These are phyloP conservation scores for Phaethornis superciliosus DNA, from an alignment of 2,113 vertebrate species.

Conservation along the genomic window DNA sequence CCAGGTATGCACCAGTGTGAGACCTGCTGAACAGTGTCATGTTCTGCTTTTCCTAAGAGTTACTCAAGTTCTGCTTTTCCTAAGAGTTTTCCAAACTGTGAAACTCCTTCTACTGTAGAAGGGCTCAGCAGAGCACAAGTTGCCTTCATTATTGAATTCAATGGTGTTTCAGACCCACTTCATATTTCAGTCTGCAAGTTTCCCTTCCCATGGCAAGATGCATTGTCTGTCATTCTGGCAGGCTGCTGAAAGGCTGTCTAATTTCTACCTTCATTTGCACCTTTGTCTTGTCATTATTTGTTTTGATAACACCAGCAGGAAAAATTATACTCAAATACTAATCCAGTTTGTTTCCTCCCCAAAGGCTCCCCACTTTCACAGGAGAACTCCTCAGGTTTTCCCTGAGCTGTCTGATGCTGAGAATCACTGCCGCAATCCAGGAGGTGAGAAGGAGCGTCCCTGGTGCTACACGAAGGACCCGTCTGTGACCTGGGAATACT, in stretches of 20 bases:
- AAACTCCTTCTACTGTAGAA: no score
- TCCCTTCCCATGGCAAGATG: background rate
- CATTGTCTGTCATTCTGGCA: background rate
- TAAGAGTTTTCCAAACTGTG: no score
- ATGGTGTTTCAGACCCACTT: background rate
- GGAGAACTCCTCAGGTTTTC: conserved; percentile 82
- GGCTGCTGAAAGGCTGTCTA: background rate
- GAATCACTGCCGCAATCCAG: conserved; percentile 90
- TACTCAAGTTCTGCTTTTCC: no score
- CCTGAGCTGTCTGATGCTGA: conserved; percentile 84
- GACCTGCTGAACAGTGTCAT: background rate
- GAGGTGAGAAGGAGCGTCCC: conserved; percentile 84
- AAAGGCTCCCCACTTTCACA: conserved; percentile 84
- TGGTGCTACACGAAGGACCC: conserved; percentile 88
- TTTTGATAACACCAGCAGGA: background rate
- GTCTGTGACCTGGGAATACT: conserved; percentile 88
- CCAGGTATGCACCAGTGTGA: conserved; percentile 74
- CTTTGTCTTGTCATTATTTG: background rate
- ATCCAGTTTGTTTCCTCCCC: background rate
- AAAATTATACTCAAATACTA: background rate
- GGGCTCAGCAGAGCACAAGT: background rate
- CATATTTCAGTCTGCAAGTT: background rate
- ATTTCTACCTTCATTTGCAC: background rate
- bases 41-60: background rate
- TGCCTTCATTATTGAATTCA: background rate